Conservation (phyloP, 2,113 vertebrate species). For the Rissa tridactyla region DNA sequence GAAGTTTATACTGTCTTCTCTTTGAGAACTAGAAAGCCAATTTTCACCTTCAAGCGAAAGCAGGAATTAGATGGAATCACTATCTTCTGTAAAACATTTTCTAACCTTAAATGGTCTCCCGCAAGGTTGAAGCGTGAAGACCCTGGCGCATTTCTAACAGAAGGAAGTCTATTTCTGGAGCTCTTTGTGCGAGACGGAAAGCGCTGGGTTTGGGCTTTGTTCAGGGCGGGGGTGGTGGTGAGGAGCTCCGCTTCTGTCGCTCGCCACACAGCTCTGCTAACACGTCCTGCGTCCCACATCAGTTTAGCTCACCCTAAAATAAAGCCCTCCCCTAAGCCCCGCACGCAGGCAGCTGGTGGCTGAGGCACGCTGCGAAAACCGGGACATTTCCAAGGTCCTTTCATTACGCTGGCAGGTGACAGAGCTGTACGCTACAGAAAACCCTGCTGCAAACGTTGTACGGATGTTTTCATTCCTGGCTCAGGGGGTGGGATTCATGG, state of each 20-base stretch:
- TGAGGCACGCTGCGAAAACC: background rate
- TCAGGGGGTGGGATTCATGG: background rate
- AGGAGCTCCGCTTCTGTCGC: background rate
- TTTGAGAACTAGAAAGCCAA: background rate
- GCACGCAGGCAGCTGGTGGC: background rate
- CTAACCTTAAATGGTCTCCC: background rate
- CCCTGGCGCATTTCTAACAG: background rate
- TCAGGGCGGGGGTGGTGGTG: accelerated
- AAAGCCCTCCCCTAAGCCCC: background rate
- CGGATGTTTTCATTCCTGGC: background rate
- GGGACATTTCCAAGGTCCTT: background rate
- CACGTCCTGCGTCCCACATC: accelerated
- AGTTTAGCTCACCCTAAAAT: background rate
- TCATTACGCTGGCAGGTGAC: accelerated
- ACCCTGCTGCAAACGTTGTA: no score
- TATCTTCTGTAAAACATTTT: background rate
- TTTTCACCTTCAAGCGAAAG: background rate
- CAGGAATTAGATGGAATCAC: background rate
- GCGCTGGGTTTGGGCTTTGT: accelerated
- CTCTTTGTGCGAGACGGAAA: accelerated
- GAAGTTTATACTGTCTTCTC: background rate
- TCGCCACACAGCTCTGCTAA: background rate
- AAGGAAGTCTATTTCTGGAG: background rate
- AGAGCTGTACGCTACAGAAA: background rate
- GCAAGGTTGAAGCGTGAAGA: background rate